Evolutionary conservation across 2,113 vertebrate genomes (phyloP).

Genomic region (Dryoscopus gambensis): DNA sequence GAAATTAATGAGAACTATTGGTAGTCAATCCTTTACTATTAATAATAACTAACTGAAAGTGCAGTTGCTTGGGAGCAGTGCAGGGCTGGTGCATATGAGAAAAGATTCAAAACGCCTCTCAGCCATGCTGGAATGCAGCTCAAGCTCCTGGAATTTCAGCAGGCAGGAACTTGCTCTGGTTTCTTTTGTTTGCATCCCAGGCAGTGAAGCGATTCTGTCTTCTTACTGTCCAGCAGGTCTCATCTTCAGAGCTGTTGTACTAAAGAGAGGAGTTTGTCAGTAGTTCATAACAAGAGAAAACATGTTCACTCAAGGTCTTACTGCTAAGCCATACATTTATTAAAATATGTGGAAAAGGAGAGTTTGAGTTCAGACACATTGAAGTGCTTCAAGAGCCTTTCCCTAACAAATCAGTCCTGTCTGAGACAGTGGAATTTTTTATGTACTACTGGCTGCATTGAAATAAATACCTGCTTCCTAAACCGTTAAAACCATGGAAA

Average conservation of each 20-base stretch:
- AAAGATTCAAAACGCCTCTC: not conserved
- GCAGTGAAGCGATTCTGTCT: not conserved
- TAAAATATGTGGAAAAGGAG: not conserved
- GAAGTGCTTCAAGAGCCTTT: not conserved
- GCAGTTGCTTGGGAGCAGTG: not conserved
- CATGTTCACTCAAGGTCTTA: not conserved
- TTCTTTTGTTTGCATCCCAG: not conserved
- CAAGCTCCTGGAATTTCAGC: constrained; percentile 16
- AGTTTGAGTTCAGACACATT: not conserved
- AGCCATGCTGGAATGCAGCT: not conserved
- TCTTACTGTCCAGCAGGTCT: not conserved
- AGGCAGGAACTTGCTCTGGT: not conserved
- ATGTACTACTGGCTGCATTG: not conserved
- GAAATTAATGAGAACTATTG: not conserved
- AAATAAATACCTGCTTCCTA: not conserved
- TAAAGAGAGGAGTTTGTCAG: not conserved
- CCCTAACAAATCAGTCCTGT: not conserved
- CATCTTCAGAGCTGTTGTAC: not conserved
- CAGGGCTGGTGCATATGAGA: not conserved
- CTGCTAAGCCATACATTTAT: not conserved
- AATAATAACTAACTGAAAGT: not conserved
- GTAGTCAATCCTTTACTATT: not conserved
- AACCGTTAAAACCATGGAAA: not conserved
- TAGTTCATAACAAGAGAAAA: not conserved
- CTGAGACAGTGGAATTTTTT: not conserved